Percentiles rank a stretch among this genome's conserved stretches.
Conservation (phyloP, 37 sponge, comb jelly and placozoan genomes). For the Haliclona indistincta region DNA sequence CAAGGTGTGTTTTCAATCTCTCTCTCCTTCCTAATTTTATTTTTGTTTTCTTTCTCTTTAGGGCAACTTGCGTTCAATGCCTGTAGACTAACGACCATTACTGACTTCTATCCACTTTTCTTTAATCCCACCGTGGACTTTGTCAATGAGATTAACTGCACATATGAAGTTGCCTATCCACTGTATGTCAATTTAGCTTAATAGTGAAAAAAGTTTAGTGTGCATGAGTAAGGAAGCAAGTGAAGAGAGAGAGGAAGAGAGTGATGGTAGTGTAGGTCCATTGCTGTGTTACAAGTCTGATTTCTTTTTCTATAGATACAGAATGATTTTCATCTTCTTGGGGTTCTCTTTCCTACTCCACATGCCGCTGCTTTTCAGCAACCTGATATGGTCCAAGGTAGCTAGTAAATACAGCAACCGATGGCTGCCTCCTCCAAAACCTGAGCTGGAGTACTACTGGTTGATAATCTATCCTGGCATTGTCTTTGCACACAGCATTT, state of each 20-base stretch:
- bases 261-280: neutral
- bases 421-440: too few relatives aligned
- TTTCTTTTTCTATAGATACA: constrained; percentile 18
- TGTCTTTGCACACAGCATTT: neutral
- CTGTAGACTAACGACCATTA: constrained; percentile 14
- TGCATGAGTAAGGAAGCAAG: neutral
- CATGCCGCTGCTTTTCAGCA: constrained; percentile 10
- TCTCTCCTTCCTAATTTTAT: neutral
- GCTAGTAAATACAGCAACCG: neutral
- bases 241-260: neutral
- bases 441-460: constrained; percentile 18
- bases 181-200: too few relatives aligned
- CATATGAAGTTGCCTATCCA: constrained; percentile 52
- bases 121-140: constrained; percentile 44
- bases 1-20: constrained; percentile 16
- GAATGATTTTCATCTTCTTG: constrained; percentile 38
- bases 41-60: constrained; percentile 1
- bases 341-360: constrained; percentile 30
- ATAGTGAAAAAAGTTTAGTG: too few relatives aligned
- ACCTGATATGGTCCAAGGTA: neutral
- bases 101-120: constrained; percentile 57
- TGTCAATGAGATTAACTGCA: constrained; percentile 21
- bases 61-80: constrained; percentile 27
- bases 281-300: neutral
- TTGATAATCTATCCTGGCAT: constrained; percentile 19